Conservation (phyloP, 2,888 invertebrate genomes). For the Cephus sareptanus region DNA sequence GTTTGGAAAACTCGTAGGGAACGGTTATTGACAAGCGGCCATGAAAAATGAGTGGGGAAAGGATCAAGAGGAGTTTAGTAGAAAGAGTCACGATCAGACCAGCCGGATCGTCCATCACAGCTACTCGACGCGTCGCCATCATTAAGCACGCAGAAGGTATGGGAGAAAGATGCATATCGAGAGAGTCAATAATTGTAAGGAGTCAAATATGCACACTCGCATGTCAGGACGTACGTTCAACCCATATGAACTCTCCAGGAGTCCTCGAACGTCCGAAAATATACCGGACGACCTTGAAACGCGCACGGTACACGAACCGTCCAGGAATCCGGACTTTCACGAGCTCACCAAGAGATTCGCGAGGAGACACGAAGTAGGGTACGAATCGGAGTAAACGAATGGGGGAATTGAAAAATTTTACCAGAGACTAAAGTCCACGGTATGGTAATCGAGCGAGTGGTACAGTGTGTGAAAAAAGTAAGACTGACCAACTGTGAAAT, state of each 20-base stretch:
- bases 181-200: neutral
- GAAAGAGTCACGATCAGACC: neutral
- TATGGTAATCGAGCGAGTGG: neutral
- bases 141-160: neutral
- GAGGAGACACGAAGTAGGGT: neutral
- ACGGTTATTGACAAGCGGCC: conserved; percentile 2
- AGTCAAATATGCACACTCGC: neutral
- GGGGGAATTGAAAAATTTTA: neutral
- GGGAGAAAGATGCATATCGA: neutral
- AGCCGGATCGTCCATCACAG: neutral
- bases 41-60: neutral
- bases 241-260: neutral
- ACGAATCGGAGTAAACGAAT: neutral
- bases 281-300: conserved; percentile 27
- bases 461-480: neutral
- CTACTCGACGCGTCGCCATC: neutral
- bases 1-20: neutral
- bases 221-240: neutral
- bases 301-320: conserved; percentile 5
- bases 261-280: neutral
- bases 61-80: neutral
- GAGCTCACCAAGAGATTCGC: neutral
- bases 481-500: neutral
- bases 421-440: neutral
- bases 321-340: conserved; percentile 32